These are phyloP conservation scores for Drosophila colorata DNA, from an alignment of 2,888 invertebrate species.

Conservation along the genomic window DNA sequence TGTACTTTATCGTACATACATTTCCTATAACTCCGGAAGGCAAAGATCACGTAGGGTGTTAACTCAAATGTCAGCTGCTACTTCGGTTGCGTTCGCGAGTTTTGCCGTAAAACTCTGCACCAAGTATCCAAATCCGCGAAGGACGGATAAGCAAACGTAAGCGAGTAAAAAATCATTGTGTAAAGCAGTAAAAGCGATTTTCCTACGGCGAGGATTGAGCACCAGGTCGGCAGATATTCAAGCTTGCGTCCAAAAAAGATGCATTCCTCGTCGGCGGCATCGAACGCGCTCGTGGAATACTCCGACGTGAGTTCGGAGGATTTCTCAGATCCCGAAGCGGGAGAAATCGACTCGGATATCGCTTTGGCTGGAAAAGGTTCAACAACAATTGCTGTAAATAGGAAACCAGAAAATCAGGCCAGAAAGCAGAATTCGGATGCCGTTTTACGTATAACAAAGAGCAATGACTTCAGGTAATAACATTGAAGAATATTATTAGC, in stretches of 20 bases:
- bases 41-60: constrained; percentile 33
- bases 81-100: constrained; percentile 39
- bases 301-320: constrained; percentile 97
- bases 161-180: constrained; percentile 12
- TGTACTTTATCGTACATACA: constrained; percentile 26
- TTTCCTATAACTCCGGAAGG: constrained; percentile 25
- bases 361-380: constrained; percentile 36
- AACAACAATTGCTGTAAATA: constrained; percentile 31
- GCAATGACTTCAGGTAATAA: constrained; percentile 75
- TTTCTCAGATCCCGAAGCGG: constrained; percentile 95
- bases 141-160: constrained; percentile 11
- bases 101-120: constrained; percentile 39
- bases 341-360: constrained; percentile 89
- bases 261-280: constrained; percentile 71
- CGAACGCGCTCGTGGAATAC: constrained; percentile 88
- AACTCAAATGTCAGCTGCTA: constrained; percentile 46
- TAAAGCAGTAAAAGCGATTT: constrained; percentile 11
- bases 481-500: neutral
- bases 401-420: constrained; percentile 49
- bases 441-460: constrained; percentile 49
- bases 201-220: constrained; percentile 1
- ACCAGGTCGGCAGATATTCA: constrained; percentile 12
- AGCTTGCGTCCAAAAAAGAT: constrained; percentile 41
- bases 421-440: constrained; percentile 53
- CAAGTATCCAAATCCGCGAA: constrained; percentile 21